phyloP scores from a whole-genome alignment of 2,797 vertebrate species.

The Chelidonichthys spinosus region DNA sequence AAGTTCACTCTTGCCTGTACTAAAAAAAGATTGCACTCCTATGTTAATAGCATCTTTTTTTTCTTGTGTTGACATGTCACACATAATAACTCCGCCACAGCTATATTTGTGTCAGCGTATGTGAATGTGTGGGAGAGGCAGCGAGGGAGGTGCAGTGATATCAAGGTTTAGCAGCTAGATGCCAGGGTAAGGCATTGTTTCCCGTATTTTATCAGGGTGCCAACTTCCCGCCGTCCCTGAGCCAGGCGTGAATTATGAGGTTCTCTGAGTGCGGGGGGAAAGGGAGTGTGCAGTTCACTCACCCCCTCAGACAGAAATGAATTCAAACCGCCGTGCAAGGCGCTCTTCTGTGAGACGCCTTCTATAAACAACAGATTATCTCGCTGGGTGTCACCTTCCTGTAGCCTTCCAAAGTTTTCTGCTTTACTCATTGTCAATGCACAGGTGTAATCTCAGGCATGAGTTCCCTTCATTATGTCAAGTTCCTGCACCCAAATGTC shows the following conservation, averaged over 20 bases:
- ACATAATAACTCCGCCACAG: slow-evolving; percentile 58
- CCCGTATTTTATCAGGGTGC: slow-evolving; percentile 56
- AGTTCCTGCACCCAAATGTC: not conserved
- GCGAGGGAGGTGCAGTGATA: slow-evolving; percentile 44
- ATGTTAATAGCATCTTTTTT: slow-evolving; percentile 37
- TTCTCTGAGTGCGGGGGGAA: slow-evolving; percentile 46
- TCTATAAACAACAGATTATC: slow-evolving; percentile 63
- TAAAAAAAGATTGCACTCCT: slow-evolving; percentile 38
- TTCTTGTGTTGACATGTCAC: slow-evolving; percentile 45
- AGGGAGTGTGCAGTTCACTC: slow-evolving; percentile 39
- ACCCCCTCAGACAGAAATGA: slow-evolving; percentile 38
- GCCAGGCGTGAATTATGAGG: slow-evolving; percentile 69
- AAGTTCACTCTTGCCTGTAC: slow-evolving; percentile 5
- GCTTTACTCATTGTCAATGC: not conserved
- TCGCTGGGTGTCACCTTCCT: slow-evolving; percentile 51
- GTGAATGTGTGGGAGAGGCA: not conserved
- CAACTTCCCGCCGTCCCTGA: slow-evolving; percentile 65
- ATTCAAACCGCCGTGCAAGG: slow-evolving; percentile 27
- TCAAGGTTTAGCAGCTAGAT: slow-evolving; percentile 57
- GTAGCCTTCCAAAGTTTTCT: slow-evolving; percentile 21
- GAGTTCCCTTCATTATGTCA: not conserved
- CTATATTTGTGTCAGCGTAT: slow-evolving; percentile 57
- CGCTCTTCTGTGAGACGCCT: slow-evolving; percentile 27
- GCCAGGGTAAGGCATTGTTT: slow-evolving; percentile 69
- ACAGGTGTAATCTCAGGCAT: not conserved